Base-by-base conservation (phyloP, 2,888 invertebrate species). In the Drosophila paranaensis region DNA sequence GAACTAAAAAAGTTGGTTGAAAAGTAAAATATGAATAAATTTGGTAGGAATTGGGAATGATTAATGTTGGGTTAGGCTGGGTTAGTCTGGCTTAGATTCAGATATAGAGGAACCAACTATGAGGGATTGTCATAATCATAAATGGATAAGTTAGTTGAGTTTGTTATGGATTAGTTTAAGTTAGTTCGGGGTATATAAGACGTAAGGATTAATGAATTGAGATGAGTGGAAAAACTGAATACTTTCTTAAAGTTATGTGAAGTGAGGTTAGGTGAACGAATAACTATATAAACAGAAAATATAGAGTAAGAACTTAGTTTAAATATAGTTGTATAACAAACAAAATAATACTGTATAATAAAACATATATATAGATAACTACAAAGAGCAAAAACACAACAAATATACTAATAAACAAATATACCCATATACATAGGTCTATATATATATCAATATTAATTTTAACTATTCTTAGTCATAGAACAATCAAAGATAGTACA, bases 391-490 rank as follows among this genome's bases (percentile, higher is more conserved):
- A 20, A 39, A 53, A 54, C 25, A 60, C 33, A 65, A 30, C 39
- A 60, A 71, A 45, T 40, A 65, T 69, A 74, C 57, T 60, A 54
- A n/a, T 39, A 46, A 11, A 25, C n/a, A n/a, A n/a, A n/a, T n/a
- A n/a, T n/a, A n/a, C n/a, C n/a, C n/a, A n/a, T n/a, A n/a, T 14
- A 53, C n/a, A 53, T n/a, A 39, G 13, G 0, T 8, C 27, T 30
- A 30, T 46, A 25, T 25, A 20, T 5, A 4, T 2, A 13, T 43
- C 3, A 4, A 25, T 25, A 25, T 13, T 20, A 5, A 11, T 25
- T n/a, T 46, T 2, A 27, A 4, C 14, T 9, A 30, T 9, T 5
- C n/a, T 10, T 46, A 27, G 9, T 4, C 2, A 4, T 30, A 10
- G 9, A n/a, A 27, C 10, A 48, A n/a, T n/a, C 9, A 30, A 48